phyloP scores from a whole-genome alignment of 1,140 invertebrate species.

The Muscidifurax raptorellus region DNA sequence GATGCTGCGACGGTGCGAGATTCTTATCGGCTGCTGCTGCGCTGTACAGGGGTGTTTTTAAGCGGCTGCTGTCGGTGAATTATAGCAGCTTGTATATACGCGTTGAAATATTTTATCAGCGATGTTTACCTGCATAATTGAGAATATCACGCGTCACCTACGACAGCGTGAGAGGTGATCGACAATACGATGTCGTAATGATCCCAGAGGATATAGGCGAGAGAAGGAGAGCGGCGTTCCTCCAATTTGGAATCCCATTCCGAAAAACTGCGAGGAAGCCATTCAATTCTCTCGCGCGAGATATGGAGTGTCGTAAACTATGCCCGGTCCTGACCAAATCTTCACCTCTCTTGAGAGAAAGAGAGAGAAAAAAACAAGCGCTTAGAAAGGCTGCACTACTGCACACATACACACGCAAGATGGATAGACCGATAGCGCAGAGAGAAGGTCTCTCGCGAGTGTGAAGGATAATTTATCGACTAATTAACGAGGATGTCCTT shows the following conservation, averaged over 20 bases:
- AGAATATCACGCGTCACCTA: too few species aligned
- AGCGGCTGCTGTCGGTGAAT: too few species aligned
- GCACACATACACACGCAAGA: not conserved
- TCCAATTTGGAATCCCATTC: not conserved
- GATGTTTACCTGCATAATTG: too few species aligned
- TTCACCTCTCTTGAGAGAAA: too few species aligned
- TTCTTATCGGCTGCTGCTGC: too few species aligned
- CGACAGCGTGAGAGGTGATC: too few species aligned
- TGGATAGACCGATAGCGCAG: constrained; percentile 27
- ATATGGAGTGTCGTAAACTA: constrained; percentile 5
- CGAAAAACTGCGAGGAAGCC: not conserved
- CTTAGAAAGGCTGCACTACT: constrained; percentile 45
- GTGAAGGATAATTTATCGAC: constrained; percentile 74
- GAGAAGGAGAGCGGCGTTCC: not conserved
- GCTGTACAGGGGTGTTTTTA: too few species aligned
- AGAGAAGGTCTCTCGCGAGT: constrained; percentile 58
- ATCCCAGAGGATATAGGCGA: too few species aligned
- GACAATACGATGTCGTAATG: too few species aligned
- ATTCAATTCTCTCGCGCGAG: not conserved
- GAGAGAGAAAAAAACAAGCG: constrained; percentile 13
- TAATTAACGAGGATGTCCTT: constrained; percentile 76
- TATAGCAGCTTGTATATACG: too few species aligned
- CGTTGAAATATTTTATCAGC: too few species aligned
- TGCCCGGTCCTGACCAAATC: constrained; percentile 9
- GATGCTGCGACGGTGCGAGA: not conserved